Conservation (phyloP, 2,797 vertebrate genomes). For the Poeciliopsis gracilis region DNA sequence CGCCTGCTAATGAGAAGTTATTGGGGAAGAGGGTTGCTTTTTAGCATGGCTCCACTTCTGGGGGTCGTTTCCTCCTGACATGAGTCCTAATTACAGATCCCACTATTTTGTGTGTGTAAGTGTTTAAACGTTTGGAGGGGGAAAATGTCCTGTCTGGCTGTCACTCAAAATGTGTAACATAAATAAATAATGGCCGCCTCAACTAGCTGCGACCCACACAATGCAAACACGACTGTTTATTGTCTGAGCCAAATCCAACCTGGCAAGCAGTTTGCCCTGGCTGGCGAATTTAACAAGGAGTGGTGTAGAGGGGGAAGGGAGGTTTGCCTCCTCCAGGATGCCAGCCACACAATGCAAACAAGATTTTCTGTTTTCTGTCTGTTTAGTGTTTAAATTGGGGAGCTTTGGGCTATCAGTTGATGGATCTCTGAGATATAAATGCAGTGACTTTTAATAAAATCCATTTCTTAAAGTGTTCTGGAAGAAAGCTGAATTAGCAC, state of each 20-base stretch:
- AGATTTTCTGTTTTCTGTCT: conserved; percentile 28
- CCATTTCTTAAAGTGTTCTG: not conserved
- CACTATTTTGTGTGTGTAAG: conserved; percentile 23
- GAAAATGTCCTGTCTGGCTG: conserved; percentile 36
- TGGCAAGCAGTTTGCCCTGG: conserved; percentile 46
- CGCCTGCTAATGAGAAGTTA: conserved; percentile 77
- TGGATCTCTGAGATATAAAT: conserved; percentile 39
- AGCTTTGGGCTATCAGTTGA: conserved; percentile 59
- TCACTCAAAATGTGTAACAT: conserved; percentile 42
- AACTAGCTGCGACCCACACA: conserved; percentile 39
- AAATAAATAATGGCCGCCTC: conserved; percentile 48
- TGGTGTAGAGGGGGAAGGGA: conserved; percentile 31
- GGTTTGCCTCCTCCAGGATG: conserved; percentile 32
- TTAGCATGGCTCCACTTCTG: conserved; percentile 52
- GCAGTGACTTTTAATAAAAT: conserved; percentile 55
- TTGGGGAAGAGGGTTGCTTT: conserved; percentile 60
- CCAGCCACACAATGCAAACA: conserved; percentile 64
- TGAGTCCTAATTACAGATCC: conserved; percentile 69
- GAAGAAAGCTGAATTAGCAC: not conserved
- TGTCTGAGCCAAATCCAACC: conserved; percentile 59
- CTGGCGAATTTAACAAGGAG: conserved; percentile 52
- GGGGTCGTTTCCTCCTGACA: conserved; percentile 62
- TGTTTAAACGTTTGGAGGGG: conserved; percentile 21
- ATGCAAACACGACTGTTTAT: conserved; percentile 59
- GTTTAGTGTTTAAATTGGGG: conserved; percentile 51